These are phyloP conservation scores for Netelia virgata DNA, from an alignment of 2,888 invertebrate species.

Conservation along the genomic window DNA sequence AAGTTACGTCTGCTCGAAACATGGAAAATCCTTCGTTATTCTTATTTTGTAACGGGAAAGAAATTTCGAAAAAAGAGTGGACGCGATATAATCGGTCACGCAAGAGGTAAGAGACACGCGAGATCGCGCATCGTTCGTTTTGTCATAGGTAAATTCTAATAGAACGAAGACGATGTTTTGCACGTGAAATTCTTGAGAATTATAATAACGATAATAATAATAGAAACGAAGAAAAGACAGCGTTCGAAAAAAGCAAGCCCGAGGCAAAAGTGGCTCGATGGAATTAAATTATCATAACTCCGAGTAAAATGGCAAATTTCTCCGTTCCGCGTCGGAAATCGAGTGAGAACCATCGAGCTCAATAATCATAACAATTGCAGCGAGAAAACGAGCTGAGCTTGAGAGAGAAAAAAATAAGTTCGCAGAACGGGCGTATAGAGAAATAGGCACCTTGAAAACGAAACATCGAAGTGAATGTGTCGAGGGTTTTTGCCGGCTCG, in stretches of 20 bases:
- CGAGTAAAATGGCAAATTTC: conserved; percentile 39
- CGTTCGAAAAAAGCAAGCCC: neutral
- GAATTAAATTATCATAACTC: conserved; percentile 27
- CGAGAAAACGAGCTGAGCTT: neutral
- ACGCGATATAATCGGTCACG: conserved; percentile 10
- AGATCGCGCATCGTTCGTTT: conserved; percentile 5
- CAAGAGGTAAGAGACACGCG: conserved; percentile 20
- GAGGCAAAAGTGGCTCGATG: conserved; percentile 40
- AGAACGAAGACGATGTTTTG: conserved; percentile 4
- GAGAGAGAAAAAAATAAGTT: neutral
- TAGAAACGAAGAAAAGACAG: neutral
- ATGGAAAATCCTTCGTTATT: neutral
- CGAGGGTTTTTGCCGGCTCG: conserved; percentile 10
- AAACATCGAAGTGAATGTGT: conserved; percentile 37
- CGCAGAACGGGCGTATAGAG: neutral
- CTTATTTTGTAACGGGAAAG: neutral
- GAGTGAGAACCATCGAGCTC: conserved; percentile 15
- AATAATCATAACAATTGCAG: conserved; percentile 29
- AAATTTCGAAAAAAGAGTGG: neutral
- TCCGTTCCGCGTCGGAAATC: conserved; percentile 41
- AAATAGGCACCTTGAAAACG: conserved; percentile 12
- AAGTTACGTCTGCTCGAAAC: neutral
- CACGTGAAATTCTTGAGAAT: neutral
- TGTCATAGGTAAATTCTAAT: conserved; percentile 12
- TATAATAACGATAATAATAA: conserved; percentile 12